phyloP scores from a whole-genome alignment of 2,888 invertebrate genomes.

The Troides aeacus region DNA sequence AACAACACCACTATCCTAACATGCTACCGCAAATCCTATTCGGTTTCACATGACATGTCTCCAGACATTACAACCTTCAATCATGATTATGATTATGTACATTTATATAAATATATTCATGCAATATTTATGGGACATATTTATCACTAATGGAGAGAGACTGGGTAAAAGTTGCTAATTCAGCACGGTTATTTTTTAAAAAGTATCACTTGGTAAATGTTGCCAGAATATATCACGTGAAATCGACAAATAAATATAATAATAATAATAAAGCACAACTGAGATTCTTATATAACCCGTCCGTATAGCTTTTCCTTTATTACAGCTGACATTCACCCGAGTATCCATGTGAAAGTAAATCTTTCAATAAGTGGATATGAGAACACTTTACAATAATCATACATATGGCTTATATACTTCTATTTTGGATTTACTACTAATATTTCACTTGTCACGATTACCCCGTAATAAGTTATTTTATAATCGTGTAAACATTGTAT shows the following conservation, averaged over 20 bases:
- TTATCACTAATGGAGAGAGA: too few relatives aligned
- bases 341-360: too few relatives aligned
- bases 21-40: not conserved
- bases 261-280: slow-evolving; percentile 21
- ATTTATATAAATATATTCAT: too few relatives aligned
- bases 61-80: not conserved
- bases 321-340: too few relatives aligned
- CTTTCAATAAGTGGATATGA: slow-evolving; percentile 4
- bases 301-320: slow-evolving; percentile 8
- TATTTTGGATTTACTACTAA: too few relatives aligned
- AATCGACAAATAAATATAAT: slow-evolving; percentile 14
- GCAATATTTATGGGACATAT: too few relatives aligned
- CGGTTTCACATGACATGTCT: slow-evolving; percentile 1
- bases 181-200: not conserved
- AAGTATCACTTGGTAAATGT: slow-evolving; percentile 1
- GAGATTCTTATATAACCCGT: slow-evolving; percentile 25
- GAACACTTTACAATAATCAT: slow-evolving; percentile 10
- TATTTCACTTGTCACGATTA: too few relatives aligned
- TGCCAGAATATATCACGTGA: slow-evolving; percentile 11
- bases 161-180: too few relatives aligned
- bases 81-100: not conserved
- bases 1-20: not conserved
- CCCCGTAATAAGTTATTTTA: too few relatives aligned
- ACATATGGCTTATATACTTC: too few relatives aligned
- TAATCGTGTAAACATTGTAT: too few relatives aligned